These are phyloP conservation scores for Virgularia gustaviana DNA, from an alignment of 92 coral and sea anemone species.

Conservation along the genomic window DNA sequence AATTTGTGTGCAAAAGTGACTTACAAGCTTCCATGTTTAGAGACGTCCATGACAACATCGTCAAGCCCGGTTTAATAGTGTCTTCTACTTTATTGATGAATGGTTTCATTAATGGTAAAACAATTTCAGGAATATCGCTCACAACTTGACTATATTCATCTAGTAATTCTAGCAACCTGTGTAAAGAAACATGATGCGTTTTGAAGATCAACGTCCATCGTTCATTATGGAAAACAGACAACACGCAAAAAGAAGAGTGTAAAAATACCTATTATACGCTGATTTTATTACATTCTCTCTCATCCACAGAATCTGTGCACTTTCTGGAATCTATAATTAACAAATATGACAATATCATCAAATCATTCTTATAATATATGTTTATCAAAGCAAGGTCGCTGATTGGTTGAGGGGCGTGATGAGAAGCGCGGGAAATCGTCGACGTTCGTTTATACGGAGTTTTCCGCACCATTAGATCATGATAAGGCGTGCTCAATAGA, in stretches of 20 bases:
- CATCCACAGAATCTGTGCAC: conserved; percentile 82
- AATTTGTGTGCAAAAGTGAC: conserved; percentile 20
- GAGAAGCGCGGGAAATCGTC: too few species aligned
- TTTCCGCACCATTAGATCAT: too few species aligned
- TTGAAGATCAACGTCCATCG: too few species aligned
- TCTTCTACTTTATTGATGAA: conserved; percentile 87
- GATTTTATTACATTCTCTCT: conserved; percentile 89
- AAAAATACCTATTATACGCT: conserved; percentile 63
- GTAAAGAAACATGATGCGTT: neutral
- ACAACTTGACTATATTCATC: conserved; percentile 68
- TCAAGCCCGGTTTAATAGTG: conserved; percentile 91
- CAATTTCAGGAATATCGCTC: conserved; percentile 74
- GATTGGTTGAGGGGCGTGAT: too few species aligned
- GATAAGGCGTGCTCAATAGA: too few species aligned
- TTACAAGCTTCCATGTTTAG: conserved; percentile 75
- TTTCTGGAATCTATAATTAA: conserved; percentile 71
- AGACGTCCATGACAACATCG: conserved; percentile 96
- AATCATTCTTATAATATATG: too few species aligned
- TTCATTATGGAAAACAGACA: too few species aligned
- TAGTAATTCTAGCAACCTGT: conserved; percentile 70
- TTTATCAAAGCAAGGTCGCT: too few species aligned
- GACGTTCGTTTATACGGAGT: too few species aligned
- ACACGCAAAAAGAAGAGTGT: neutral
- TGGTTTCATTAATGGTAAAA: conserved; percentile 91
- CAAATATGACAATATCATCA: too few species aligned